Evolutionary conservation across 2,888 invertebrate genomes (phyloP), one percentile per base, ranked within the genome.

Genomic region (Pyrochroa serraticornis): DNA sequence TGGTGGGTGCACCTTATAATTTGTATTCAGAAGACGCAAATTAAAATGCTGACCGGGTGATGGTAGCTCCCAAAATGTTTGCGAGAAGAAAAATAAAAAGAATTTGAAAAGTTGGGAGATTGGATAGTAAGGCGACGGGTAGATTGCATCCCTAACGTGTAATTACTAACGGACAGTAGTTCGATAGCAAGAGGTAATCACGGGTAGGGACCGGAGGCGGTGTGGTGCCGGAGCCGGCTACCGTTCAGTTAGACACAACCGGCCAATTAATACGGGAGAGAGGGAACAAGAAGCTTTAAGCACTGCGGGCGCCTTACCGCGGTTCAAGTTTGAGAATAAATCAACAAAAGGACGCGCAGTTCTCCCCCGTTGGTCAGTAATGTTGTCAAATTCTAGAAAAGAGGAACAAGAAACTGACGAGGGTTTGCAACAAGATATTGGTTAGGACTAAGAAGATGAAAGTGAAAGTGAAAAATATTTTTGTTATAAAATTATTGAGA

Each of bases 121-220:
- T 60, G 60, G 60, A 56, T 55, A 50, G 67, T 64, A 65, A 63
- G 62, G 66, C 62, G 68, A 68, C 66, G 70, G 69, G 62, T 68
- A 73, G 73, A 73, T 72, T 73, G 70, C 70, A 70, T 71, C 69
- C 66, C 69, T 66, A 73, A 71, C 71, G 67, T 76, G 71, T 75
- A 76, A 76, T 76, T 76, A 75, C 71, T 68, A 10, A 70, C 70
- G 75, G 76, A 75, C 75, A 75, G 76, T 76, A 76, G 76, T 76
- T 75, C 74, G 73, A 76, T 76, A 75, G 75, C 72, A 67, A 71
- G 69, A 47, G 63, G 70, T 76, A 76, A 76, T 76, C 76, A 76
- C 73, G 71, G 73, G 65, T 70, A 72, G 70, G 65, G 59, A 64
- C 69, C 68, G 64, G 65, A 60, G 69, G 68, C 69, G n/a, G n/a